These are phyloP conservation scores for Clunio marinus DNA, from an alignment of 2,888 invertebrate genomes.

Conservation along the genomic window DNA sequence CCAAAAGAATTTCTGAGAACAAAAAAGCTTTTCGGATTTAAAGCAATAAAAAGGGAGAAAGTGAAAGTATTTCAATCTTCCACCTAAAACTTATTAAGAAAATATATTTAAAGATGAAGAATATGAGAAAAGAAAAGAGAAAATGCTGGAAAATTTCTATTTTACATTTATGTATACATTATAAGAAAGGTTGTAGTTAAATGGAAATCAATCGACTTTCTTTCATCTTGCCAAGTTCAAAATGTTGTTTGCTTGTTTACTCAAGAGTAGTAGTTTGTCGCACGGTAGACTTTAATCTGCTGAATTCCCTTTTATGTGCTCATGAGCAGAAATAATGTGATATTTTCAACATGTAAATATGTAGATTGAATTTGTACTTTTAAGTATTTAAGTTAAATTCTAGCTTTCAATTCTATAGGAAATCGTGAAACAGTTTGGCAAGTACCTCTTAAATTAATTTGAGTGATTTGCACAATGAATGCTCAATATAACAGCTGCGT, in stretches of 20 bases:
- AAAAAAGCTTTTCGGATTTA: neutral
- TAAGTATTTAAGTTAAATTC: too few species aligned
- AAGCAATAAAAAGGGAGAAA: neutral
- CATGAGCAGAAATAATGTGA: too few species aligned
- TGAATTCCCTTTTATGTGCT: too few species aligned
- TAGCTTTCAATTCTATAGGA: too few species aligned
- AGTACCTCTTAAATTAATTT: neutral
- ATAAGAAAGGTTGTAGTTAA: neutral
- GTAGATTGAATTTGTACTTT: too few species aligned
- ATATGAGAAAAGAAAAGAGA: neutral
- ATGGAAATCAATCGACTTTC: constrained; percentile 3
- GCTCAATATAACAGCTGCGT: too few species aligned
- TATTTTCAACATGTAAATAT: too few species aligned
- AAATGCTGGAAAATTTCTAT: neutral
- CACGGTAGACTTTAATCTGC: too few species aligned
- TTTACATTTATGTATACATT: neutral
- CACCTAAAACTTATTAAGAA: neutral
- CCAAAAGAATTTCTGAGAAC: neutral
- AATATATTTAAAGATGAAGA: neutral
- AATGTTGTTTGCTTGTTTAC: too few species aligned
- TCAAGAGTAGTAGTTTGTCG: too few species aligned
- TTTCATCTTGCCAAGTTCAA: too few species aligned
- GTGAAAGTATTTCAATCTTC: neutral
- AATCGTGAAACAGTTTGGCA: too few species aligned
- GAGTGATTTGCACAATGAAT: neutral